Evolutionary conservation across 2,888 invertebrate genomes (phyloP).

Genomic region (Rotaria macrura): DNA sequence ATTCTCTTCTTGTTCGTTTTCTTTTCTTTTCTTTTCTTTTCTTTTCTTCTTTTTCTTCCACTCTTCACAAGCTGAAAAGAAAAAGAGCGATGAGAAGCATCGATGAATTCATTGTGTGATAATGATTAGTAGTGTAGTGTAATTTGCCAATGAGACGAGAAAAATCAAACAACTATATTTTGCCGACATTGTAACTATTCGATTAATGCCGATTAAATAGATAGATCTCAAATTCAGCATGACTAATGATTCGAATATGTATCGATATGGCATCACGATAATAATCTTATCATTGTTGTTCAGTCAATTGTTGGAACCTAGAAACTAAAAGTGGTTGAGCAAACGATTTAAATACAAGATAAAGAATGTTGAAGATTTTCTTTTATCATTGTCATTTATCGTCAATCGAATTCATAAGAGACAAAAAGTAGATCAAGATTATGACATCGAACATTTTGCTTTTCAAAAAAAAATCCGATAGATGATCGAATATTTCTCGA

Average conservation of each 20-base stretch:
- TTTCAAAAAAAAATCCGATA: not conserved
- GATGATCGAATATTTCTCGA: not conserved
- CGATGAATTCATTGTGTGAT: not conserved
- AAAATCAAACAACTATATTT: not conserved
- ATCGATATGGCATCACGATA: not conserved
- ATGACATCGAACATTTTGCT: not conserved
- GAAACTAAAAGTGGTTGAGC: too few relatives aligned
- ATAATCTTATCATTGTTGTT: not conserved
- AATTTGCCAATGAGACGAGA: not conserved
- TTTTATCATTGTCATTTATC: too few relatives aligned
- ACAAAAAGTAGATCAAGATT: too few relatives aligned
- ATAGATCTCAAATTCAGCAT: not conserved
- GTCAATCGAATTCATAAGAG: too few relatives aligned
- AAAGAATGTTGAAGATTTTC: too few relatives aligned
- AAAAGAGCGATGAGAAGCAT: not conserved
- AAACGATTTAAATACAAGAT: too few relatives aligned
- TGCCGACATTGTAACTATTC: not conserved
- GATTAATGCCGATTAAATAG: not conserved
- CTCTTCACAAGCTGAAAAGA: not conserved
- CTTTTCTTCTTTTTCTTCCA: not conserved
- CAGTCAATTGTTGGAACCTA: too few relatives aligned
- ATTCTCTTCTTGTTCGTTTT: not conserved
- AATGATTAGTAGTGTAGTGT: not conserved
- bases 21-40: not conserved
- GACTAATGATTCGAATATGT: not conserved